These are phyloP conservation scores for Engraulis encrasicolus DNA, from an alignment of 2,113 vertebrate species.

Conservation along the genomic window DNA sequence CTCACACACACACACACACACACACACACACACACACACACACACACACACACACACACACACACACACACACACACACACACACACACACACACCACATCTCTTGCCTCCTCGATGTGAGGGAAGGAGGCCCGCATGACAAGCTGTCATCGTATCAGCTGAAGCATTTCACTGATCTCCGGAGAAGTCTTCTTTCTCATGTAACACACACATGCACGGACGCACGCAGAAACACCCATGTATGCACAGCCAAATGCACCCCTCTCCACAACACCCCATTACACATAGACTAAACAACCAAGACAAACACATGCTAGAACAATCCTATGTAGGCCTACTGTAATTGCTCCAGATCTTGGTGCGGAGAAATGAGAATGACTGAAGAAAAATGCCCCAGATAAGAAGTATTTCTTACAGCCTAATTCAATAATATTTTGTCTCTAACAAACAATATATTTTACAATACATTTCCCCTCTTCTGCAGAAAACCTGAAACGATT, in stretches of 20 bases:
- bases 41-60: background rate
- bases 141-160: slow-evolving; percentile 17
- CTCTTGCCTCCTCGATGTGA: background rate
- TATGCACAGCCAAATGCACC: background rate
- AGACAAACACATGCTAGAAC: too few species aligned
- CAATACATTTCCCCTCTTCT: too few species aligned
- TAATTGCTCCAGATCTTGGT: too few species aligned
- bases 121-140: background rate
- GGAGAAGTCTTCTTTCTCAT: background rate
- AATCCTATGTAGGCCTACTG: too few species aligned
- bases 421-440: too few species aligned
- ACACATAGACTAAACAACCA: too few species aligned
- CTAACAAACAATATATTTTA: too few species aligned
- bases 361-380: too few species aligned
- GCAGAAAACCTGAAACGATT: too few species aligned
- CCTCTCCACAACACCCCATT: too few species aligned
- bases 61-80: background rate
- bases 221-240: background rate
- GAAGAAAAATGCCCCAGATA: too few species aligned
- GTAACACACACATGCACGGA: background rate
- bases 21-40: slow-evolving; percentile 56
- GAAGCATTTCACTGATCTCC: background rate
- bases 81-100: slow-evolving; percentile 29
- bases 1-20: slow-evolving; percentile 64
- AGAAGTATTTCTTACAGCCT: too few species aligned